Evolutionary conservation across 2,113 vertebrate genomes (phyloP).

Genomic region (Illadopsis cleaveri): DNA sequence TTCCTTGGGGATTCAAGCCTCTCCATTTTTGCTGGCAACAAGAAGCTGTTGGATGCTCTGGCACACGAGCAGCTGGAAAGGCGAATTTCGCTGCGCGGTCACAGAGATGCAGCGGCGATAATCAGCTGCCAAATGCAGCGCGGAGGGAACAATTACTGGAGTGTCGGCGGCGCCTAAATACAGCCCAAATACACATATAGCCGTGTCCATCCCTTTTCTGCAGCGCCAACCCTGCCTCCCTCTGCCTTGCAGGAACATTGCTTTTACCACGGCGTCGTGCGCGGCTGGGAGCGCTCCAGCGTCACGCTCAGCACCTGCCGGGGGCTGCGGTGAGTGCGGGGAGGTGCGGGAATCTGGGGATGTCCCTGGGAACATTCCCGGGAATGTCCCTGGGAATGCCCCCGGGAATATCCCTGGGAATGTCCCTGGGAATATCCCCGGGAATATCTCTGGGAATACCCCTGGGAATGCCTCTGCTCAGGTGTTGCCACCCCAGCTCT

Average conservation of each 20-base stretch:
- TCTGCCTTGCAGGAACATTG: slow-evolving; percentile 86
- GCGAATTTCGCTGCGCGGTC: neutral
- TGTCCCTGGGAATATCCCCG: too few relatives aligned
- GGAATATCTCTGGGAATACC: too few relatives aligned
- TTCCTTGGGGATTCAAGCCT: neutral
- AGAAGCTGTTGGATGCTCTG: neutral
- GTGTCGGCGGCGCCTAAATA: neutral
- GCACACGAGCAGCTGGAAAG: neutral
- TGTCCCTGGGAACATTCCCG: neutral
- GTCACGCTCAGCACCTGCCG: slow-evolving; percentile 87
- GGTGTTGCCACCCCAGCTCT: fast-evolving
- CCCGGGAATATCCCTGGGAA: neutral
- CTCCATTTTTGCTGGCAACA: neutral
- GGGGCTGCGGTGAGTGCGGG: slow-evolving; percentile 84
- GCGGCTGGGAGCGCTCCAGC: slow-evolving; percentile 78
- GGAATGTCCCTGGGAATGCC: neutral
- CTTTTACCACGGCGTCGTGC: slow-evolving; percentile 89
- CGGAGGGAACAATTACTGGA: neutral
- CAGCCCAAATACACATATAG: fast-evolving
- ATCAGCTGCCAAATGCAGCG: neutral
- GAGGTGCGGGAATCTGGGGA: neutral
- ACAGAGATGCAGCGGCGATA: neutral
- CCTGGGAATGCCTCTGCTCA: neutral
- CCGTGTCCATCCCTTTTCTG: fast-evolving
- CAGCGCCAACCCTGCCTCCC: neutral